Percentiles rank a stretch among this genome's conserved stretches.
phyloP scores from a whole-genome alignment of 2,113 vertebrate genomes.

The Riparia riparia region DNA sequence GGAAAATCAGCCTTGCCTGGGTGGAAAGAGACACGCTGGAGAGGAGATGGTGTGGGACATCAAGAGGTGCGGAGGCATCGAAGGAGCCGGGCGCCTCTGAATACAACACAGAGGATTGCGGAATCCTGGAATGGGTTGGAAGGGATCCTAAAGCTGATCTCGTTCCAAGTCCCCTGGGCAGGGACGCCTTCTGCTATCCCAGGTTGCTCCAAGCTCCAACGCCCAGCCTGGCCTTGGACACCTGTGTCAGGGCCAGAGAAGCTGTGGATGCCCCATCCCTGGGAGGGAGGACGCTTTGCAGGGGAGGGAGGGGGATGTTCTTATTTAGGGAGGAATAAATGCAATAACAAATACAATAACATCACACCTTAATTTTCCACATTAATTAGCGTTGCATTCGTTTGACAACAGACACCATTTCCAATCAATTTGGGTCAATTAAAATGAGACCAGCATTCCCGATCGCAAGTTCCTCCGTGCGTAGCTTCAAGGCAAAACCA shows the following conservation, averaged over 20 bases:
- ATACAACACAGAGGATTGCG: rapidly evolving
- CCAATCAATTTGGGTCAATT: background rate
- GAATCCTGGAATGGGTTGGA: background rate
- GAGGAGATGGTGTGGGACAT: background rate
- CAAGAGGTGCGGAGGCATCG: background rate
- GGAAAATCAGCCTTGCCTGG: background rate
- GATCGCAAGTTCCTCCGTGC: background rate
- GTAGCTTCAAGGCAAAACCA: background rate
- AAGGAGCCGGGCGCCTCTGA: rapidly evolving
- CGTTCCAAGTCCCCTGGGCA: background rate
- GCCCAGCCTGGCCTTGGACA: background rate
- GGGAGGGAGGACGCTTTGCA: background rate
- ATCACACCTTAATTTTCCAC: background rate
- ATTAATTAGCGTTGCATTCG: background rate
- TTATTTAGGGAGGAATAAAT: background rate
- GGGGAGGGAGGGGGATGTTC: rapidly evolving
- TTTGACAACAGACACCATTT: rapidly evolving
- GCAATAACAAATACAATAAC: background rate
- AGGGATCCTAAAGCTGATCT: background rate
- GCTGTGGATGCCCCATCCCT: background rate
- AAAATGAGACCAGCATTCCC: background rate
- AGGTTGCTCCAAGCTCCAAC: background rate
- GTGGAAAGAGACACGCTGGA: background rate
- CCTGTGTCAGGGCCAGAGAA: background rate
- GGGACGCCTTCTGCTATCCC: background rate